These are phyloP conservation scores for Nematolebias whitei DNA, from an alignment of 2,113 vertebrate species.

Conservation along the genomic window DNA sequence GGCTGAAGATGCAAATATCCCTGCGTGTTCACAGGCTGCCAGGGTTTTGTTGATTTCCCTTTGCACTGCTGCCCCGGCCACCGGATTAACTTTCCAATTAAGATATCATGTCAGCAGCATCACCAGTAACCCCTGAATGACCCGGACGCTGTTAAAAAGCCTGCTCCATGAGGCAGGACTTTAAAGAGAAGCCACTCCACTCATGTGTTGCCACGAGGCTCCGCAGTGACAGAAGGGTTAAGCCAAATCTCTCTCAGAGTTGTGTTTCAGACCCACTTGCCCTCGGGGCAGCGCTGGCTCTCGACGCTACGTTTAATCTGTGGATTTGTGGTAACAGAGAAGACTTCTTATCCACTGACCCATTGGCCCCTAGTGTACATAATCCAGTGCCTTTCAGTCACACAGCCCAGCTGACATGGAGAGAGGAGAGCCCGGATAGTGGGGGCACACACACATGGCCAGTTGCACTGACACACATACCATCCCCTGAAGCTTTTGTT, in stretches of 20 bases:
- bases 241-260: slow-evolving; percentile 69
- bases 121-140: slow-evolving; percentile 50
- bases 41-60: slow-evolving; percentile 33
- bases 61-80: slow-evolving; percentile 36
- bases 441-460: slow-evolving; percentile 39
- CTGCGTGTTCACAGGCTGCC: slow-evolving; percentile 15
- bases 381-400: slow-evolving; percentile 71
- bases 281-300: slow-evolving; percentile 57
- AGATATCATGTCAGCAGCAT: slow-evolving; percentile 76
- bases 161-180: slow-evolving; percentile 56
- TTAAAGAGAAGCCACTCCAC: slow-evolving; percentile 63
- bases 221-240: slow-evolving; percentile 68
- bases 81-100: slow-evolving; percentile 81
- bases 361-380: slow-evolving; percentile 67
- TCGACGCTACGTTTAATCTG: slow-evolving; percentile 78
- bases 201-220: slow-evolving; percentile 44
- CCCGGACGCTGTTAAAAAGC: slow-evolving; percentile 62
- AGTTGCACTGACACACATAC: slow-evolving; percentile 57
- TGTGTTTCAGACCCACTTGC: slow-evolving; percentile 70
- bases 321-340: slow-evolving; percentile 82
- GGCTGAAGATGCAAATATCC: slow-evolving; percentile 34
- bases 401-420: slow-evolving; percentile 66
- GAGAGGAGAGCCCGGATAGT: slow-evolving; percentile 44
- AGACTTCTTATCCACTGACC: slow-evolving; percentile 81
- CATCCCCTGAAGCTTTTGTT: slow-evolving; percentile 62